These are phyloP conservation scores for Falco novaeseelandiae DNA, from an alignment of 2,797 vertebrate genomes.

Conservation along the genomic window DNA sequence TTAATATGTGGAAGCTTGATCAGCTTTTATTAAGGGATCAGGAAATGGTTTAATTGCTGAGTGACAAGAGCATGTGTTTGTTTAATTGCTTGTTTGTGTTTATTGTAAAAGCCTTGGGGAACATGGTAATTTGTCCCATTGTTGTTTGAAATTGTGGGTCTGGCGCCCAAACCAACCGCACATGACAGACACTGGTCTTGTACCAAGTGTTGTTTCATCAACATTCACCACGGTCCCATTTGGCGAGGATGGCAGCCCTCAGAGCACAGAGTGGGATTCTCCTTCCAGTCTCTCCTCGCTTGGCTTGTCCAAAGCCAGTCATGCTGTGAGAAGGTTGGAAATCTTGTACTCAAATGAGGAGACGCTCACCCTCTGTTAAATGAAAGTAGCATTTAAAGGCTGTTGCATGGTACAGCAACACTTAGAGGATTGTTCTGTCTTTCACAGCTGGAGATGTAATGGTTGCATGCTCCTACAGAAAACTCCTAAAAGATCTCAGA, in stretches of 20 bases:
- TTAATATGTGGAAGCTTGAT: conserved; percentile 35
- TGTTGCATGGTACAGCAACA: conserved; percentile 7
- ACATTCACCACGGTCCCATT: rapidly evolving
- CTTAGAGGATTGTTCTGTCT: neutral
- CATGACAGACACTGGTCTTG: neutral
- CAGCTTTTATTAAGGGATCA: conserved; percentile 22
- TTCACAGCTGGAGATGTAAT: conserved; percentile 45
- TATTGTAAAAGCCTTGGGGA: conserved; percentile 15
- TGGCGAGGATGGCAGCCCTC: neutral
- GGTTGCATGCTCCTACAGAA: conserved; percentile 12
- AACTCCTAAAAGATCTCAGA: conserved; percentile 32
- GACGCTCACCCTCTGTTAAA: neutral
- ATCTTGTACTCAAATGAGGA: neutral
- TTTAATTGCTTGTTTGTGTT: conserved; percentile 56
- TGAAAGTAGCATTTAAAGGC: conserved; percentile 4
- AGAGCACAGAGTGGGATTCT: neutral
- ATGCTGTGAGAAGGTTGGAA: neutral
- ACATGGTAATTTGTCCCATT: neutral
- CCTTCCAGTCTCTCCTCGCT: neutral
- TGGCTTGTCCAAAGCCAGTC: neutral
- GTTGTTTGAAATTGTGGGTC: conserved; percentile 25
- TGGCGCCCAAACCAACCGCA: neutral
- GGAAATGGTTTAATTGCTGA: conserved; percentile 28
- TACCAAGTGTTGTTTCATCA: neutral
- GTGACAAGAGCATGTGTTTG: conserved; percentile 43